Percentiles rank a stretch among this genome's conserved stretches.
Evolutionary conservation across 2,797 vertebrate genomes (phyloP).

Genomic region (Coendou prehensilis): DNA sequence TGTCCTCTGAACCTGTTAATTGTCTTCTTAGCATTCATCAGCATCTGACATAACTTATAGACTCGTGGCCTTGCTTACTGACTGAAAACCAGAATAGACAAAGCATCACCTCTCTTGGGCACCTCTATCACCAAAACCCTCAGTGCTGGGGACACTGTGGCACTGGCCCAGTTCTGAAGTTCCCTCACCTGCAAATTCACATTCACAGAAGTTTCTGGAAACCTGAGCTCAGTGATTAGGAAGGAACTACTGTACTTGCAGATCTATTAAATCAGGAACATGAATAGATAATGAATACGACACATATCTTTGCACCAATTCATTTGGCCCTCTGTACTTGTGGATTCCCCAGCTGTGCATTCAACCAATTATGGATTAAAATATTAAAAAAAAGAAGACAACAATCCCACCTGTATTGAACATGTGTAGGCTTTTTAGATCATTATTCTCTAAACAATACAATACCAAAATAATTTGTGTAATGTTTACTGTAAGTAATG

Average conservation of each 20-base stretch:
- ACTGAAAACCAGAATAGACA: not conserved
- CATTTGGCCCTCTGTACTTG: not conserved
- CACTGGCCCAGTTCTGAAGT: not conserved
- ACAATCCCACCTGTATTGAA: not conserved
- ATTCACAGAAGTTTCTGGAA: conserved; percentile 7
- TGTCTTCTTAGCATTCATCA: not conserved
- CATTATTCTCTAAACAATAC: not conserved
- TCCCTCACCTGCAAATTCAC: not conserved
- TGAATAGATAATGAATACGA: not conserved
- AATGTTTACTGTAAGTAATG: not conserved
- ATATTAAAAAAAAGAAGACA: not conserved
- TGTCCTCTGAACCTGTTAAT: not conserved
- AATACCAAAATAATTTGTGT: not conserved
- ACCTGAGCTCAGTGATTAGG: not conserved
- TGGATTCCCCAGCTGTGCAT: not conserved
- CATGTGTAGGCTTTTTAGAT: no score
- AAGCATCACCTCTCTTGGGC: not conserved
- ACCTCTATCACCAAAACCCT: not conserved
- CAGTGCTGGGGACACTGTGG: accelerated
- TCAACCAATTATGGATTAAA: not conserved
- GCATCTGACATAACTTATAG: not conserved
- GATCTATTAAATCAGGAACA: conserved; percentile 21
- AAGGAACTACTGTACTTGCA: not conserved
- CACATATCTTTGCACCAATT: not conserved
- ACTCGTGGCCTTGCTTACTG: not conserved